These are phyloP conservation scores for Hippocampus abdominalis DNA, from an alignment of 2,113 vertebrate species.

Conservation along the genomic window DNA sequence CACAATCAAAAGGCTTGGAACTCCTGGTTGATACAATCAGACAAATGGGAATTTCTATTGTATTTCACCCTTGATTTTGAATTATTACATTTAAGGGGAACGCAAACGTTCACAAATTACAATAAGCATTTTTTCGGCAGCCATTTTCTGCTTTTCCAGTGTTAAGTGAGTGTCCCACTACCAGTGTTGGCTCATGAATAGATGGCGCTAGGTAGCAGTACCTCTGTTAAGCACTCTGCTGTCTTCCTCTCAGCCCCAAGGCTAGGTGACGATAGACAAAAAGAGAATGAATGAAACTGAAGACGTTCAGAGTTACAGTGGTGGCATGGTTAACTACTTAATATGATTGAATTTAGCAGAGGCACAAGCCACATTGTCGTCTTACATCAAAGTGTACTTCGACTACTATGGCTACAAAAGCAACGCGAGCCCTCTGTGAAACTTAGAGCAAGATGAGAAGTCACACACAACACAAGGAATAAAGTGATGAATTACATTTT, in stretches of 20 bases:
- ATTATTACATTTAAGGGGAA: no score
- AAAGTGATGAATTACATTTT: constrained; percentile 44
- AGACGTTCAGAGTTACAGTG: constrained; percentile 51
- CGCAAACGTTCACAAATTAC: no score
- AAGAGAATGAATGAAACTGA: constrained; percentile 25
- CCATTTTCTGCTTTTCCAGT: no score
- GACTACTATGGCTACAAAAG: constrained; percentile 18
- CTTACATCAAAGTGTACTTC: constrained; percentile 65
- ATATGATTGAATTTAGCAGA: constrained; percentile 69
- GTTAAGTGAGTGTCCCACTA: neutral
- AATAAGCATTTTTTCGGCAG: no score
- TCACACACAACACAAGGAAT: constrained; percentile 22
- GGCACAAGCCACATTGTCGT: constrained; percentile 65
- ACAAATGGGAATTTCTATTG: no score
- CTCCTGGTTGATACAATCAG: no score
- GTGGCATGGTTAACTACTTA: constrained; percentile 66
- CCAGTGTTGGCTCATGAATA: neutral
- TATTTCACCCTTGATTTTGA: no score
- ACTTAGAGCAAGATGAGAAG: constrained; percentile 20
- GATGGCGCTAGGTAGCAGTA: neutral
- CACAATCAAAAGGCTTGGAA: no score
- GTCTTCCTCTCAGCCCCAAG: constrained; percentile 44
- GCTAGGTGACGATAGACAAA: constrained; percentile 55
- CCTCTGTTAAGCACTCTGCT: constrained; percentile 45
- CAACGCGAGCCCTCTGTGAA: constrained; percentile 33